These are phyloP conservation scores for Pluvialis apricaria DNA, from an alignment of 2,113 vertebrate genomes.

Conservation along the genomic window DNA sequence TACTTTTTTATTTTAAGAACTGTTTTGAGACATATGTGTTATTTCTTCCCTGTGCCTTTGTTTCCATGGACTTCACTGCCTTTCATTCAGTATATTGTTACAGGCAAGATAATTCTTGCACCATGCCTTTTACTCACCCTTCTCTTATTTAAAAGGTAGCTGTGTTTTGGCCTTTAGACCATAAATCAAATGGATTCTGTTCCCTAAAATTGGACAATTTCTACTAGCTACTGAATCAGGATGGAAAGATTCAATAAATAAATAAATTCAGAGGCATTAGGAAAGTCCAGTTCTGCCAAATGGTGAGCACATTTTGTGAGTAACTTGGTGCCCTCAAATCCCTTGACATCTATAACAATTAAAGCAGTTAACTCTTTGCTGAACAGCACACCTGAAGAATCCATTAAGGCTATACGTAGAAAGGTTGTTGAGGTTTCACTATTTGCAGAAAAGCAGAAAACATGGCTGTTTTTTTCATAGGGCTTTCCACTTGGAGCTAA, in stretches of 20 bases:
- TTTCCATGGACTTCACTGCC: not conserved
- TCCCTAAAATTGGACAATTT: not conserved
- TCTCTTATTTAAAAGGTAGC: not conserved
- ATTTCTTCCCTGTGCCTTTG: accelerated
- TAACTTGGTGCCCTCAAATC: not conserved
- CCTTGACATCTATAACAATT: not conserved
- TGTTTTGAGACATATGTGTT: not conserved
- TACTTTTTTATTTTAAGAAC: not conserved
- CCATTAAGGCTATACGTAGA: not conserved
- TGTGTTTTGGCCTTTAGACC: not conserved
- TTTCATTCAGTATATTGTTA: not conserved
- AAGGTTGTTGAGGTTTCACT: not conserved
- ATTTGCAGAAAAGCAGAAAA: not conserved
- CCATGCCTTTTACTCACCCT: not conserved
- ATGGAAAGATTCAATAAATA: not conserved
- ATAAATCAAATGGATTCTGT: not conserved
- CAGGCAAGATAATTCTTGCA: not conserved
- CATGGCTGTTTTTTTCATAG: not conserved
- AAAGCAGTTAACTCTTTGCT: not conserved
- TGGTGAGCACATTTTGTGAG: not conserved
- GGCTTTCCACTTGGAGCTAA: not conserved
- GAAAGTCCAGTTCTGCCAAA: not conserved
- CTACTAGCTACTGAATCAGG: not conserved
- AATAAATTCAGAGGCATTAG: not conserved
- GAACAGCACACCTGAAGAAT: not conserved